These are phyloP conservation scores for Dreissena polymorpha DNA, from an alignment of 1,140 invertebrate genomes.

Conservation along the genomic window DNA sequence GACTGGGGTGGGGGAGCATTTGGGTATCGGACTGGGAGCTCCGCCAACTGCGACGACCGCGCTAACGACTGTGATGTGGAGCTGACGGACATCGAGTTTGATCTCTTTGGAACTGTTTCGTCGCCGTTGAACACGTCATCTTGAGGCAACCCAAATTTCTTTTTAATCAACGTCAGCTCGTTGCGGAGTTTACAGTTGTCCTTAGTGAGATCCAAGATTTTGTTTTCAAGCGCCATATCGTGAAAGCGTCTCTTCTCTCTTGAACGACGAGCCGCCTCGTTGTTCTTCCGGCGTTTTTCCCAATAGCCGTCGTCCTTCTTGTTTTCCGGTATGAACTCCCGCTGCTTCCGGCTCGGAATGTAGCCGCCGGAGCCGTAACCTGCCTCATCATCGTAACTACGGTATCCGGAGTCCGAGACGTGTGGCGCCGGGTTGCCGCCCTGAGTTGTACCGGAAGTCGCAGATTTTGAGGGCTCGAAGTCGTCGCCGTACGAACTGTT, in stretches of 20 bases:
- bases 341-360: constrained; percentile 86
- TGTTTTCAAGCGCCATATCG: constrained; percentile 97
- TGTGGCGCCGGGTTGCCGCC: not conserved
- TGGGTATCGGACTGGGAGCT: constrained; percentile 8
- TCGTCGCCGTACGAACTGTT: not conserved
- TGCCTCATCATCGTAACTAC: constrained; percentile 30
- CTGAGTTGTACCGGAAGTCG: not conserved
- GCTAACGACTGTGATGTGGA: not conserved
- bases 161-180: constrained; percentile 94
- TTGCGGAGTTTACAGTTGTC: constrained; percentile 96
- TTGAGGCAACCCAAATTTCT: constrained; percentile 91
- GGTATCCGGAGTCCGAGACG: constrained; percentile 17
- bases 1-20: constrained; percentile 1
- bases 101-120: constrained; percentile 32
- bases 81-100: not conserved
- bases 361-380: constrained; percentile 33
- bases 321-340: constrained; percentile 97
- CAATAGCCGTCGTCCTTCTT: constrained; percentile 99
- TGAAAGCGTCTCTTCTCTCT: constrained; percentile 97
- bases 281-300: constrained; percentile 96
- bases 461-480: not conserved
- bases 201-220: constrained; percentile 95
- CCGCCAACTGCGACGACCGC: not conserved
- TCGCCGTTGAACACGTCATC: constrained; percentile 59
- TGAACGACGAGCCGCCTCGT: constrained; percentile 96